A percentile compares a stretch with the other conserved stretches of the same genome.
Conservation (phyloP, 2,797 vertebrate species). For the Lithobates pipiens region DNA sequence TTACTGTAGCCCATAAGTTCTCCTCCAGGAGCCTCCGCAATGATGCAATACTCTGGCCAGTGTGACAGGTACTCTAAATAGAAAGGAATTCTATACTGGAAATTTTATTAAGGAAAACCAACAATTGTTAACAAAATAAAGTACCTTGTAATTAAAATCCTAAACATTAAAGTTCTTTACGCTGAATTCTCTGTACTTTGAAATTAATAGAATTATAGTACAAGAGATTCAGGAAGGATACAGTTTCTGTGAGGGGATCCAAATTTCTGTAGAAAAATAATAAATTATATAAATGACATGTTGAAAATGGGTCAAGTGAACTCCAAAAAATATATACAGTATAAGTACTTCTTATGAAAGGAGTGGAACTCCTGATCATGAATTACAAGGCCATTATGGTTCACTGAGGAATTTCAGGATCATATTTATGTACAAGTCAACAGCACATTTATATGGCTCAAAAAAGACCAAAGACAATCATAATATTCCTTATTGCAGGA, state of each 20-base stretch:
- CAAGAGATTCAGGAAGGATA: constrained; percentile 81
- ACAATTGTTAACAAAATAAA: not conserved
- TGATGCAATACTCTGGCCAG: constrained; percentile 97
- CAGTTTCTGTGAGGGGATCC: constrained; percentile 95
- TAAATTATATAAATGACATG: not conserved
- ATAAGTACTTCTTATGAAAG: too few species aligned
- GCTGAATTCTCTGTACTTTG: not conserved
- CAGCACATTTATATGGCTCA: too few species aligned
- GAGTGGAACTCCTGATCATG: not conserved
- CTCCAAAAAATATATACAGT: not conserved
- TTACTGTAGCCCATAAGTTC: constrained; percentile 97
- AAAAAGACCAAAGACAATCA: too few species aligned
- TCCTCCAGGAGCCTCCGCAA: constrained; percentile 93
- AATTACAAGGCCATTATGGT: not conserved
- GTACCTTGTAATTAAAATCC: not conserved
- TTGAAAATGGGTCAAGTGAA: not conserved
- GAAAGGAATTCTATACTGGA: constrained; percentile 94
- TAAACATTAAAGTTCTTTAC: not conserved
- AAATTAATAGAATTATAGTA: not conserved
- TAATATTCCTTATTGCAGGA: too few species aligned
- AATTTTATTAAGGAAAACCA: constrained; percentile 67
- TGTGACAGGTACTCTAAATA: constrained; percentile 96
- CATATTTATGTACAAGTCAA: too few species aligned
- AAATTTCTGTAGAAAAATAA: constrained; percentile 80
- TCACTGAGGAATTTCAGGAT: not conserved